phyloP scores from a whole-genome alignment of 1,140 invertebrate species.

The Heliconius eleuchia region DNA sequence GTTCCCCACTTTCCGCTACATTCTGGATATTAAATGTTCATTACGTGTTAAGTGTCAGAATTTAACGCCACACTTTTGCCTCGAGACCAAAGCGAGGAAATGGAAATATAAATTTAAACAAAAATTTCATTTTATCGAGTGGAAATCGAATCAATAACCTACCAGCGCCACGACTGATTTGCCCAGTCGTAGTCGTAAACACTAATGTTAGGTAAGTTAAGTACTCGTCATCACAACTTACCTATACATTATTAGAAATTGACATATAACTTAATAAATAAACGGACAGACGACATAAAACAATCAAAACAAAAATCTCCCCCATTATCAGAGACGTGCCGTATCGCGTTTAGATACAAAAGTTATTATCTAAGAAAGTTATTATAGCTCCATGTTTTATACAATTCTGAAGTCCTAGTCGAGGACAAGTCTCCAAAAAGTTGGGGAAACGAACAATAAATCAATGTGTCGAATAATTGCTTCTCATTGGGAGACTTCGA shows the following conservation, averaged over 20 bases:
- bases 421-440: conserved; percentile 49
- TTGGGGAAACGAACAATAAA: conserved; percentile 66
- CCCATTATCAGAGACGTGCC: conserved; percentile 50
- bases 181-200: no score
- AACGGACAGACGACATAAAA: conserved; percentile 32
- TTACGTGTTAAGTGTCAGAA: not conserved
- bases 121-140: no score
- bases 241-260: not conserved
- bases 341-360: conserved; percentile 53
- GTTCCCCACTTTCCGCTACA: no score
- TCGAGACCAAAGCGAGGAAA: no score
- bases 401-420: conserved; percentile 42
- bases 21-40: not conserved
- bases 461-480: conserved; percentile 77
- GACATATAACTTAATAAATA: not conserved
- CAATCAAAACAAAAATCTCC: conserved; percentile 50
- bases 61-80: no score
- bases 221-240: no score
- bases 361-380: conserved; percentile 62
- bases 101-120: no score
- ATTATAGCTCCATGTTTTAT: conserved; percentile 48
- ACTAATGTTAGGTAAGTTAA: no score
- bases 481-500: conserved; percentile 57
- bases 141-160: no score
- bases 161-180: no score